phyloP scores from a whole-genome alignment of 2,113 vertebrate species.

The Pseudonaja textilis region DNA sequence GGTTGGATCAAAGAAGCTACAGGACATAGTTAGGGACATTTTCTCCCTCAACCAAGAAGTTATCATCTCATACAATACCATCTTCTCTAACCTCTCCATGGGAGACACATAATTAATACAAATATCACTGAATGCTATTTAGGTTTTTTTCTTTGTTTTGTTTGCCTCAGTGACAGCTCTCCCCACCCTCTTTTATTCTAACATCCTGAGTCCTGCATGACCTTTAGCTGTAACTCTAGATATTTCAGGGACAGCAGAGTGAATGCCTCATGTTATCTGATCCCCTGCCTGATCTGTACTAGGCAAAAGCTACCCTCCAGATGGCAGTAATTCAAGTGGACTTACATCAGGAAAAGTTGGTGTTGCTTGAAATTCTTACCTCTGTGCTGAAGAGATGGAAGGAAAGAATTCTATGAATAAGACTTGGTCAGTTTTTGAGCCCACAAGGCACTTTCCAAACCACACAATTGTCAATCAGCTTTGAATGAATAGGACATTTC shows the following conservation, averaged over 20 bases:
- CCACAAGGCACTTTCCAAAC: background rate
- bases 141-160: background rate
- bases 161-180: background rate
- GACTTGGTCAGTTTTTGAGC: background rate
- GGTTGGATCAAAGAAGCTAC: background rate
- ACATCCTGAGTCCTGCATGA: conserved; percentile 28
- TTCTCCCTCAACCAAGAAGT: background rate
- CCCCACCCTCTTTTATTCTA: background rate
- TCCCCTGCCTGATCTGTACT: conserved; percentile 33
- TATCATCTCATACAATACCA: background rate
- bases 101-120: background rate
- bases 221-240: conserved; percentile 52
- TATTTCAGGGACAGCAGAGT: conserved; percentile 33
- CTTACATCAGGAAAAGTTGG: conserved; percentile 57
- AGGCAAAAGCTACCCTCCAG: conserved; percentile 56
- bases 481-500: background rate
- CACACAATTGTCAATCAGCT: background rate
- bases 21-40: background rate
- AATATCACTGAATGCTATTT: background rate
- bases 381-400: conserved; percentile 45
- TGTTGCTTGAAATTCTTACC: conserved; percentile 65
- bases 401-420: conserved; percentile 12
- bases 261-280: conserved; percentile 30
- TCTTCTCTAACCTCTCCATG: background rate
- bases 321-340: conserved; percentile 58